These are phyloP conservation scores for Drosophila monieri DNA, from an alignment of 2,888 invertebrate genomes.

Conservation along the genomic window DNA sequence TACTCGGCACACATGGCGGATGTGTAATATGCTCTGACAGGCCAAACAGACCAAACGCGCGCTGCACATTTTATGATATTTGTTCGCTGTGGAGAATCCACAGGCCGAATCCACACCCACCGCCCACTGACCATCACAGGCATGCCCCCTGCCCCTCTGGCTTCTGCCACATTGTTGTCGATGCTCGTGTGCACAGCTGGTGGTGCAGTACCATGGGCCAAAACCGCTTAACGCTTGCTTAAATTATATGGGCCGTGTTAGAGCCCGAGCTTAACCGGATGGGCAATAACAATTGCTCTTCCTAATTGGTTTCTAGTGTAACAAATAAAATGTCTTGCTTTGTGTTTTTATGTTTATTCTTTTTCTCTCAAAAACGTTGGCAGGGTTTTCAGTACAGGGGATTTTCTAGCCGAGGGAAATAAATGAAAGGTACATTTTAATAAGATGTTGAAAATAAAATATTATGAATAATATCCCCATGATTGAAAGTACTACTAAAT, in stretches of 20 bases:
- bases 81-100: slow-evolving; percentile 26
- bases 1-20: slow-evolving; percentile 70
- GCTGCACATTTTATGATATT: slow-evolving; percentile 51
- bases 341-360: neutral
- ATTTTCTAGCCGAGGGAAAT: no score
- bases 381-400: no score
- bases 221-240: neutral
- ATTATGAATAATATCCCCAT: no score
- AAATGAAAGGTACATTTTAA: no score
- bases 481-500: no score
- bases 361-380: neutral
- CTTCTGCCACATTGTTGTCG: slow-evolving; percentile 21
- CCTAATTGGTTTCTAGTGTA: no score
- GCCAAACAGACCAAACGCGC: slow-evolving; percentile 30
- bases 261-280: neutral
- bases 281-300: neutral
- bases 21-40: slow-evolving; percentile 64
- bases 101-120: slow-evolving; percentile 2
- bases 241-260: neutral
- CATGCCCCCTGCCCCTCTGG: neutral
- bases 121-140: neutral
- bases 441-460: no score
- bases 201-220: slow-evolving; percentile 15
- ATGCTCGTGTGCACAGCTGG: slow-evolving; percentile 37
- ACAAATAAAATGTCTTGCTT: no score